These are phyloP conservation scores for Conger conger DNA, from an alignment of 2,113 vertebrate genomes.

Conservation along the genomic window DNA sequence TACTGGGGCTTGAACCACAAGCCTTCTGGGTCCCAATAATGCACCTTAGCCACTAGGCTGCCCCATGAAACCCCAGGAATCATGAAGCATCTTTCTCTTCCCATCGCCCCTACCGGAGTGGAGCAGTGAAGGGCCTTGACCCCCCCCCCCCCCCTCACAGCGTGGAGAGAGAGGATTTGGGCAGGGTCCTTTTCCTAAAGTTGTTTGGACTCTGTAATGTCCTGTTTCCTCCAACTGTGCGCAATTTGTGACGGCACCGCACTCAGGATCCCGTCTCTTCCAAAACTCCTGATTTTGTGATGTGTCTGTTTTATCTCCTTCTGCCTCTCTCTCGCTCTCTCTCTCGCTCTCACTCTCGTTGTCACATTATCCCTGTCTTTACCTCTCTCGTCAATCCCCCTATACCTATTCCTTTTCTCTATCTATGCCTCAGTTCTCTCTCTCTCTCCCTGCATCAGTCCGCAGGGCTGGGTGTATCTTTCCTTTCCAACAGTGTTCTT, in stretches of 20 bases:
- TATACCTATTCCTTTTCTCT: slow-evolving; percentile 25
- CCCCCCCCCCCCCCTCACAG: no score
- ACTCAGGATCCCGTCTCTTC: slow-evolving; percentile 10
- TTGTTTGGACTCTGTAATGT: neutral
- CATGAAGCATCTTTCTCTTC: neutral
- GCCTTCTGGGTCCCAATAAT: no score
- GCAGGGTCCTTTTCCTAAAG: slow-evolving; percentile 43
- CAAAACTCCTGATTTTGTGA: neutral
- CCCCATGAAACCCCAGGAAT: no score
- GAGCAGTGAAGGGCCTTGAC: no score
- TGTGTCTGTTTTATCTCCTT: slow-evolving; percentile 28
- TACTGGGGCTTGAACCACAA: no score
- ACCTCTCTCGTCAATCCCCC: slow-evolving; percentile 2
- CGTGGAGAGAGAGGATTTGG: slow-evolving; percentile 31
- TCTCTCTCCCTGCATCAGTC: slow-evolving; percentile 37
- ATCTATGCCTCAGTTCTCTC: slow-evolving; percentile 35
- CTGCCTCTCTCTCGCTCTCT: neutral
- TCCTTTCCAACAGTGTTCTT: slow-evolving; percentile 59
- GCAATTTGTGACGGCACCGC: slow-evolving; percentile 44
- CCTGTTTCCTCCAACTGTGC: slow-evolving; percentile 43
- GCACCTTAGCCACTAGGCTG: no score
- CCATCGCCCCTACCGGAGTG: neutral
- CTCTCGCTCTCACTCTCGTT: neutral
- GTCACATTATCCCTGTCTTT: neutral
- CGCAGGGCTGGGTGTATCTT: slow-evolving; percentile 55